phyloP scores from a whole-genome alignment of 2,113 vertebrate genomes.

The Menura novaehollandiae region DNA sequence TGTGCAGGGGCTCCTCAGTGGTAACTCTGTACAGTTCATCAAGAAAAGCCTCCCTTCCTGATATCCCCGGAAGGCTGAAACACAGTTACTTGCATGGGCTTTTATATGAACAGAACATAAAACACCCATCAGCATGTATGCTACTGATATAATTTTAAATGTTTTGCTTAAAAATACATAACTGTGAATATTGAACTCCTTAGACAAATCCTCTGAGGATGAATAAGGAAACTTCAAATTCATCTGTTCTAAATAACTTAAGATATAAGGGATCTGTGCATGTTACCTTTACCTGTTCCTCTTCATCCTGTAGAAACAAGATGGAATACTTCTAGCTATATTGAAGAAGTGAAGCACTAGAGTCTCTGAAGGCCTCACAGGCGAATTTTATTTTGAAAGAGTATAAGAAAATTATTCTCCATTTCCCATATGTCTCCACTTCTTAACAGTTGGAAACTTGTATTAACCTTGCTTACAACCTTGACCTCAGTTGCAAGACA shows the following conservation, averaged over 20 bases:
- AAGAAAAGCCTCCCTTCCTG: neutral
- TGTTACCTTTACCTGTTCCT: neutral
- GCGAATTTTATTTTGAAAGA: neutral
- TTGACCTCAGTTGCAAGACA: neutral
- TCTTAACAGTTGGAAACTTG: neutral
- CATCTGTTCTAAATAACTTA: neutral
- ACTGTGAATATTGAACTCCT: neutral
- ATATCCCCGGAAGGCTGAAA: neutral
- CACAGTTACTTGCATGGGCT: neutral
- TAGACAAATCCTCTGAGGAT: neutral
- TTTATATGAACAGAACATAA: conserved; percentile 12
- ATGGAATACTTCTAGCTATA: neutral
- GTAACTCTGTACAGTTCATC: neutral
- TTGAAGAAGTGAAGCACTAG: neutral
- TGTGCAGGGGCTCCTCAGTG: neutral
- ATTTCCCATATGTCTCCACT: neutral
- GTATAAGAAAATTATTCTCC: neutral
- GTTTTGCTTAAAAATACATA: conserved; percentile 41
- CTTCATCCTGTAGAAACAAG: neutral
- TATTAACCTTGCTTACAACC: neutral
- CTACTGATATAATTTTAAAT: neutral
- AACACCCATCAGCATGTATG: neutral
- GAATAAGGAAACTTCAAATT: conserved; percentile 11
- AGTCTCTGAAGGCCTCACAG: neutral
- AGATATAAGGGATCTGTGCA: neutral